Evolutionary conservation across 2,888 invertebrate genomes (phyloP), one percentile per base, ranked within the genome.

Genomic region (Bruchidius siliquastri): DNA sequence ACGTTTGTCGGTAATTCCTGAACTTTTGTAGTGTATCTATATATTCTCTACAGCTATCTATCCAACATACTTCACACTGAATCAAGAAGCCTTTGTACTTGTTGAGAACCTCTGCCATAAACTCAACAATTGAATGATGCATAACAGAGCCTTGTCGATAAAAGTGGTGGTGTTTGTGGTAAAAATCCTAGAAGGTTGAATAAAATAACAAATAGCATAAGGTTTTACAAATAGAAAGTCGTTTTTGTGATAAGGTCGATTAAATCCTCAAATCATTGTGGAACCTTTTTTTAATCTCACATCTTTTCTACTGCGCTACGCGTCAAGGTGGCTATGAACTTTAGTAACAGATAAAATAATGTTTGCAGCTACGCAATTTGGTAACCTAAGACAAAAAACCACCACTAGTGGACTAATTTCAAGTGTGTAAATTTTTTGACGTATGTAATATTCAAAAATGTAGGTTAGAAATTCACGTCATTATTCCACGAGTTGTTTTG

Each of bases 1-100:
- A 79, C 4, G 76, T 67, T 21, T 76, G 49, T 69, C 74, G 32
- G 72, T 77, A 78, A 0, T 22, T 66, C 21, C 73, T 73, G 32
- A 77, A 76, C 0, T 75, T 72, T 6, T 73, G 70, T 1, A 78
- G 67, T 21, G 79, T 72, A 13, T 72, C 70, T 0, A 76, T 21
- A 72, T 80, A 81, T 20, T 78, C 74, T 10, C 73, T 72, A 0
- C 75, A 72, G 73, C 76, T 77, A 73, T 83, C 79, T 30, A 84
- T 72, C 81, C 84, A 84, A 71, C 79, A 77, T 21, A 82, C 77
- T 74, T 85, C 83, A 69, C 80, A 80, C 75, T 85, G 85, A 13
- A 80, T 67, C 72, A 82, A 79, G 68, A 81, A 83, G 69, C 77
- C 78, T 22, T 81, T 79, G 70, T 80, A 84, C 76, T 81, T 82